phyloP scores from a whole-genome alignment of 2,888 invertebrate genomes.

The Ophion obscuratus region DNA sequence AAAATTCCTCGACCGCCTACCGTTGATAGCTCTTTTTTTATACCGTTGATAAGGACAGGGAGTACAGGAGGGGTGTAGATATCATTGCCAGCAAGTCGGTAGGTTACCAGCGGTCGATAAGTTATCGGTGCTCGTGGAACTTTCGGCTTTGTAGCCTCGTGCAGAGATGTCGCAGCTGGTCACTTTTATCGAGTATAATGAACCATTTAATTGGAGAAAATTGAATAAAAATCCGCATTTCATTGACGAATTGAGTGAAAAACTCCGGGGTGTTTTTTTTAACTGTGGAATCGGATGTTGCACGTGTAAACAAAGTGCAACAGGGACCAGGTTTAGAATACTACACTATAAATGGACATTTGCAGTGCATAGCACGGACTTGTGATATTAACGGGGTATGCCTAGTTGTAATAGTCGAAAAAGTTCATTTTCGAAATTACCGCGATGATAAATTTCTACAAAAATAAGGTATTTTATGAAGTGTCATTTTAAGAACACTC shows the following conservation, averaged over 20 bases:
- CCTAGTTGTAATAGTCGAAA: no score
- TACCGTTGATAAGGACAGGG: neutral
- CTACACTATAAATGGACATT: no score
- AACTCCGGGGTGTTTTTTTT: neutral
- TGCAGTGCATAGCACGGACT: no score
- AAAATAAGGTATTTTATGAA: no score
- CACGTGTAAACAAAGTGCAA: neutral
- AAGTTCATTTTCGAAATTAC: no score
- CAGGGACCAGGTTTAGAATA: no score
- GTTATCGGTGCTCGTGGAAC: neutral
- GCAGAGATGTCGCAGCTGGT: neutral
- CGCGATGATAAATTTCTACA: no score
- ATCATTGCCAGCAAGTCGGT: neutral
- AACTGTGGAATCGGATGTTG: neutral
- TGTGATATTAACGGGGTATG: no score
- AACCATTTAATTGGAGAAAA: neutral
- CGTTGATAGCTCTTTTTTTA: no score
- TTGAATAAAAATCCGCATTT: neutral
- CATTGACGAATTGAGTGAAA: neutral
- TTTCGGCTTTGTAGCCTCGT: neutral
- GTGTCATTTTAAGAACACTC: no score
- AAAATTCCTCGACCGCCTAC: neutral
- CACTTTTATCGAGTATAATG: neutral
- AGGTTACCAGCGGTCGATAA: slow-evolving; percentile 1
- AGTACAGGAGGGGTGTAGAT: neutral